Percentiles rank a stretch among this genome's conserved stretches.
These are phyloP conservation scores for Rhodeus uyekii DNA, from an alignment of 2,797 vertebrate genomes.

Conservation along the genomic window DNA sequence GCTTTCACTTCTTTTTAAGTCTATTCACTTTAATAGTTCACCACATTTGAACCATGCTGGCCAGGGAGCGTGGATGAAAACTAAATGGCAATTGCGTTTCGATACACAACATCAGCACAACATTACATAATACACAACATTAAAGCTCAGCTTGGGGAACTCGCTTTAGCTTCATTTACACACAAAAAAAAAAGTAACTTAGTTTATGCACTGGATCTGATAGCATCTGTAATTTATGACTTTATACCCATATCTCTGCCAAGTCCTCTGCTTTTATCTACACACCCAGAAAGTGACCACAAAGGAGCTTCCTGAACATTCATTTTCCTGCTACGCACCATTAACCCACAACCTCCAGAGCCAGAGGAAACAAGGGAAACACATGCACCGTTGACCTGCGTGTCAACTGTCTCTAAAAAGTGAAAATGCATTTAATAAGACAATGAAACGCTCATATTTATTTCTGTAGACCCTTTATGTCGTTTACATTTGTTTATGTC, in stretches of 20 bases:
- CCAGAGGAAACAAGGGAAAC: slow-evolving; percentile 8
- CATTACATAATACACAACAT: not conserved
- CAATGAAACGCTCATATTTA: too few species aligned
- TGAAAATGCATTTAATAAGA: not conserved
- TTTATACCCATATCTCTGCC: slow-evolving; percentile 46
- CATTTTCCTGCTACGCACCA: slow-evolving; percentile 59
- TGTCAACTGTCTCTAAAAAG: not conserved
- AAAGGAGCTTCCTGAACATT: slow-evolving; percentile 59
- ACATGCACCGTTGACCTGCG: not conserved
- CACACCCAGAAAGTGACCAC: slow-evolving; percentile 66
- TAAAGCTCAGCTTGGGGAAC: not conserved
- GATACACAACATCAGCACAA: not conserved
- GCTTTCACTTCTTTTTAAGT: not conserved
- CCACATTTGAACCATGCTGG: not conserved
- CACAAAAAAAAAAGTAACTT: not conserved
- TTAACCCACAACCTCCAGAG: slow-evolving; percentile 47
- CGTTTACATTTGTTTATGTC: not conserved
- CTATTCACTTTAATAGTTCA: not conserved
- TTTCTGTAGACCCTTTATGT: not conserved
- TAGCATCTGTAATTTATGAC: slow-evolving; percentile 62
- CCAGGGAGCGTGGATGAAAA: not conserved
- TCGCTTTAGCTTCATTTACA: not conserved
- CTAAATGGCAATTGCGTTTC: not conserved
- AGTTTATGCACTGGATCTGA: not conserved
- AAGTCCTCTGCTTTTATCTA: slow-evolving; percentile 62